Percentiles rank a stretch among this genome's conserved stretches.
These are phyloP conservation scores for Ptychoptera contaminata DNA, from an alignment of 2,888 invertebrate genomes.

Conservation along the genomic window DNA sequence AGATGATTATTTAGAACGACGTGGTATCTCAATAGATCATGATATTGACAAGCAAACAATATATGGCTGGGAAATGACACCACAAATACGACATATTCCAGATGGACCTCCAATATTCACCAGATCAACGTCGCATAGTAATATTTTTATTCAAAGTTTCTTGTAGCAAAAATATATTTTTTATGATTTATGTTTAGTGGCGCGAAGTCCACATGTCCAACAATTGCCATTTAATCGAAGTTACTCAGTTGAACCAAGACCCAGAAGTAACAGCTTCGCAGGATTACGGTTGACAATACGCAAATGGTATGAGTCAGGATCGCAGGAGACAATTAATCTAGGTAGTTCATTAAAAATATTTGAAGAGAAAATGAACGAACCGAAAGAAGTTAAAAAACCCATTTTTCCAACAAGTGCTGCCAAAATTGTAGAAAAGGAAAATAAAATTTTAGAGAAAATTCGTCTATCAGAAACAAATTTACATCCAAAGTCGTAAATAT, in stretches of 20 bases:
- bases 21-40: conserved; percentile 13
- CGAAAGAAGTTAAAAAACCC: neutral
- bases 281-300: neutral
- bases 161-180: conserved; percentile 14
- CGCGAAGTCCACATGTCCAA: neutral
- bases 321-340: conserved; percentile 36
- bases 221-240: neutral
- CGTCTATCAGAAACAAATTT: conserved; percentile 1
- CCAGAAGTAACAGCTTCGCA: neutral
- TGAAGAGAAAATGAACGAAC: conserved; percentile 19
- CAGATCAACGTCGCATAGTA: neutral
- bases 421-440: conserved; percentile 5
- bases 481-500: neutral
- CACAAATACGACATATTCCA: conserved; percentile 12
- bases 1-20: conserved; percentile 12
- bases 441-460: conserved; percentile 5
- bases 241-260: neutral
- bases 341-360: conserved; percentile 46
- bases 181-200: neutral
- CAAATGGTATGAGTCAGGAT: conserved; percentile 36
- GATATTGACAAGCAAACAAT: conserved; percentile 21
- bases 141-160: neutral
- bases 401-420: neutral
- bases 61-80: conserved; percentile 21
- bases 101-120: neutral